phyloP scores from a whole-genome alignment of 2,888 invertebrate species.

The Dryobotodes eremita region DNA sequence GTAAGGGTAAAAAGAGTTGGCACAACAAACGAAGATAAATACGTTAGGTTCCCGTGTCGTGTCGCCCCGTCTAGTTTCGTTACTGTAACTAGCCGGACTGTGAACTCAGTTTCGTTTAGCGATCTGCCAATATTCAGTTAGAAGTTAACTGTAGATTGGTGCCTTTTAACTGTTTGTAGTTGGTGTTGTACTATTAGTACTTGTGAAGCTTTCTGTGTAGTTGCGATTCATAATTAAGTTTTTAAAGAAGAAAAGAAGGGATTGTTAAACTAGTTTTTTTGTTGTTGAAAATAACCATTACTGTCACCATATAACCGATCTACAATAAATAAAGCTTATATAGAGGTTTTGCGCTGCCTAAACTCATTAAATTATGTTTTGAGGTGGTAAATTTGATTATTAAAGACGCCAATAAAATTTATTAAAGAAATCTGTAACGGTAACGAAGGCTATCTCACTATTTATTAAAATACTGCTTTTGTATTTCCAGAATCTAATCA shows the following conservation, averaged over 20 bases:
- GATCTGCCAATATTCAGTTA: constrained; percentile 60
- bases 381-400: neutral
- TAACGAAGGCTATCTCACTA: too few relatives aligned
- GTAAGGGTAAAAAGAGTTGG: constrained; percentile 66
- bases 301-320: neutral
- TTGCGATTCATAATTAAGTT: neutral
- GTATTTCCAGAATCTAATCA: too few relatives aligned
- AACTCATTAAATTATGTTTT: neutral
- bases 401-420: neutral
- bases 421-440: neutral
- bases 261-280: too few relatives aligned
- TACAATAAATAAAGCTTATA: neutral
- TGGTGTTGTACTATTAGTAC: neutral
- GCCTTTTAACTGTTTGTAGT: constrained; percentile 43
- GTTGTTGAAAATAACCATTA: neutral
- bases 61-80: constrained; percentile 74
- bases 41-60: constrained; percentile 75
- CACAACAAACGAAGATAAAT: constrained; percentile 74
- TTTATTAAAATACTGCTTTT: too few relatives aligned
- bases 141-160: constrained; percentile 42
- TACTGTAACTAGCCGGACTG: constrained; percentile 71
- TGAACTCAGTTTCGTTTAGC: constrained; percentile 70
- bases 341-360: neutral
- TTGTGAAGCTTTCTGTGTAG: neutral
- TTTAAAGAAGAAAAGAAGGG: neutral